phyloP scores from a whole-genome alignment of 2,888 invertebrate species.

The Rhimphoctona megacephalus region DNA sequence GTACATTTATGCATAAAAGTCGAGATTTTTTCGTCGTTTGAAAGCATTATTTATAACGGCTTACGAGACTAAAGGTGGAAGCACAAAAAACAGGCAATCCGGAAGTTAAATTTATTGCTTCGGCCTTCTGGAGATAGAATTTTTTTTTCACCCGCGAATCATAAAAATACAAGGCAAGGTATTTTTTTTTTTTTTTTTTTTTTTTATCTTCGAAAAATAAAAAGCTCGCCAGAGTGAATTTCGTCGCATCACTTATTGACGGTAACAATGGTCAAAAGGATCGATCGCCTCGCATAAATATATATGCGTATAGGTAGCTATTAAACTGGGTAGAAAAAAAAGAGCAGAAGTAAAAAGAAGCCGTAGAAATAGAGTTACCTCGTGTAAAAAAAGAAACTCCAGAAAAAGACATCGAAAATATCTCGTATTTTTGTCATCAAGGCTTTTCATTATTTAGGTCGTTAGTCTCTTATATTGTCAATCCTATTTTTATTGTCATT shows the following conservation, averaged over 20 bases:
- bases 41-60: slow-evolving; percentile 19
- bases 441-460: background rate
- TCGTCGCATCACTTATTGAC: slow-evolving; percentile 17
- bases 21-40: slow-evolving; percentile 44
- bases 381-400: background rate
- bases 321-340: slow-evolving; percentile 35
- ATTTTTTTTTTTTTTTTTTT: background rate
- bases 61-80: background rate
- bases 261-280: slow-evolving; percentile 35
- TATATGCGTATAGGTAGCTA: background rate
- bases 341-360: slow-evolving; percentile 48
- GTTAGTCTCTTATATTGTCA: background rate
- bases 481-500: background rate
- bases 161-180: background rate
- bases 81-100: slow-evolving; percentile 4
- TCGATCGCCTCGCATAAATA: slow-evolving; percentile 38
- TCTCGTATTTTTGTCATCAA: background rate
- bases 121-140: slow-evolving; percentile 21
- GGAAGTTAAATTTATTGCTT: slow-evolving; percentile 11
- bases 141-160: background rate
- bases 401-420: background rate
- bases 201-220: slow-evolving; percentile 2
- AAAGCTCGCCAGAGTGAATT: background rate
- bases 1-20: background rate
- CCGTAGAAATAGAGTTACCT: slow-evolving; percentile 15